These are phyloP conservation scores for Cotesia congregata DNA, from an alignment of 2,888 invertebrate genomes.

Conservation along the genomic window DNA sequence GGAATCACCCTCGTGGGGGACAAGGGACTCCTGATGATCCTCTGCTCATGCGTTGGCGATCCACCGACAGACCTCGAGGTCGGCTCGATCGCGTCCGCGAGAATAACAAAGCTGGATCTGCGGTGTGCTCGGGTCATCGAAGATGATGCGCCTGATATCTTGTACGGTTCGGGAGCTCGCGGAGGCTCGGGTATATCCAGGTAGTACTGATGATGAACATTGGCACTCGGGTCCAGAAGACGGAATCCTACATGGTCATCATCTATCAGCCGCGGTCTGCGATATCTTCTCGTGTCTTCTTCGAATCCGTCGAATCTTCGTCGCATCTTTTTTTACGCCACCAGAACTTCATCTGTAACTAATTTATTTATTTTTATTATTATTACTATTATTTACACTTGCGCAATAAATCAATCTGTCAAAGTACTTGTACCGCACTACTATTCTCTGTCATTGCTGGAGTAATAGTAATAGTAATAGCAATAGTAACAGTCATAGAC, in stretches of 20 bases:
- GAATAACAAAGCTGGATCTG: slow-evolving; percentile 80
- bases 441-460: too few species aligned
- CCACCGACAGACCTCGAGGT: slow-evolving; percentile 64
- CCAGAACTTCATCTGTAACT: slow-evolving; percentile 7
- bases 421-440: too few species aligned
- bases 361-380: too few species aligned
- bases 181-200: slow-evolving; percentile 57
- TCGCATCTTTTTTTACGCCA: slow-evolving; percentile 35
- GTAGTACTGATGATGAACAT: slow-evolving; percentile 33
- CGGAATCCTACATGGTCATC: slow-evolving; percentile 54
- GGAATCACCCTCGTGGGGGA: slow-evolving; percentile 21
- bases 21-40: slow-evolving; percentile 25
- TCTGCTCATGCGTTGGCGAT: slow-evolving; percentile 8
- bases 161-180: slow-evolving; percentile 67
- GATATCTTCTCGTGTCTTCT: slow-evolving; percentile 7
- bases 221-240: slow-evolving; percentile 54
- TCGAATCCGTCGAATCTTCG: slow-evolving; percentile 7
- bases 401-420: too few species aligned
- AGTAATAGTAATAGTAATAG: too few species aligned
- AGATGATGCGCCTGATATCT: slow-evolving; percentile 61
- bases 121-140: slow-evolving; percentile 75
- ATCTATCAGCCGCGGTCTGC: slow-evolving; percentile 39
- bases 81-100: slow-evolving; percentile 74
- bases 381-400: too few species aligned
- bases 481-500: neutral